Evolutionary conservation across 1,140 invertebrate genomes (phyloP).

Genomic region (Procambarus clarkii): DNA sequence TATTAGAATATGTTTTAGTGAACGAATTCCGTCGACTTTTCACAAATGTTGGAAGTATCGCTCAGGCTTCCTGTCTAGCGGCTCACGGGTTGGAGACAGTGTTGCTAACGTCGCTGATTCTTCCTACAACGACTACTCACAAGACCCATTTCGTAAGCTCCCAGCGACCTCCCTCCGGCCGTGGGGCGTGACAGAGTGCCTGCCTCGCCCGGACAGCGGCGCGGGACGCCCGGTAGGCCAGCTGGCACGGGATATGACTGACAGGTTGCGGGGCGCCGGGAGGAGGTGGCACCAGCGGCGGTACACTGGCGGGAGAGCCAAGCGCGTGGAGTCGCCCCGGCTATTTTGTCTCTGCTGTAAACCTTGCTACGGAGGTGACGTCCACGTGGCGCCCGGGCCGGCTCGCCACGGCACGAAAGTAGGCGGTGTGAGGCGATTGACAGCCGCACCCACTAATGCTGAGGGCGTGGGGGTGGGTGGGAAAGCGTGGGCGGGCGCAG

Average conservation of each 20-base stretch:
- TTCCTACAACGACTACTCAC: neutral
- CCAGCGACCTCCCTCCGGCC: no score
- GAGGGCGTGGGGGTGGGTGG: neutral
- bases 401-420: neutral
- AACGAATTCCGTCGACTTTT: conserved; percentile 34
- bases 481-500: neutral
- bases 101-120: conserved; percentile 19
- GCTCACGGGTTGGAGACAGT: conserved; percentile 55
- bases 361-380: conserved; percentile 19
- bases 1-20: conserved; percentile 13
- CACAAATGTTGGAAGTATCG: conserved; percentile 47
- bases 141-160: neutral
- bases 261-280: conserved; percentile 8
- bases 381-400: conserved; percentile 37
- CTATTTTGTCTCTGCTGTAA: conserved; percentile 41
- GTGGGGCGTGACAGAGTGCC: neutral
- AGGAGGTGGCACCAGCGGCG: conserved; percentile 27
- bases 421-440: neutral
- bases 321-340: conserved; percentile 18
- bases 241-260: neutral
- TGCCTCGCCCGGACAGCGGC: neutral
- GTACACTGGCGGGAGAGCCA: conserved; percentile 37
- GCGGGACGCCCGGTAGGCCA: neutral
- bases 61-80: conserved; percentile 56
- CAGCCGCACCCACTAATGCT: neutral